Evolutionary conservation across 37 sponge, comb jelly and placozoan species (phyloP).

Genomic region (Chondrilla cf. caribensis): DNA sequence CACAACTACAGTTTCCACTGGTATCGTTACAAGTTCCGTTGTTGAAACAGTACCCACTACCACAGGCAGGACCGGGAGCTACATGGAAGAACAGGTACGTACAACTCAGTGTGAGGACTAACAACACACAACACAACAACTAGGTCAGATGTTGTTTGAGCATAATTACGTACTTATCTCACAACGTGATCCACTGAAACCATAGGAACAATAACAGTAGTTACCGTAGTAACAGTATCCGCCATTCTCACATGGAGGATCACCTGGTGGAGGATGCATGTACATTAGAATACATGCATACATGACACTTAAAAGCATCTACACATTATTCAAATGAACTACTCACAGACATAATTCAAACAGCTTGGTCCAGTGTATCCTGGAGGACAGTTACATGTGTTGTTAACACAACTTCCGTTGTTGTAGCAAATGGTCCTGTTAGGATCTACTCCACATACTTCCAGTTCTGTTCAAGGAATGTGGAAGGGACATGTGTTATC

Average conservation of each 20-base stretch:
- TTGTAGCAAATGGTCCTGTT: constrained; percentile 3
- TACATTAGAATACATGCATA: too few relatives aligned
- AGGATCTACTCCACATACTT: neutral
- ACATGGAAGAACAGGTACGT: neutral
- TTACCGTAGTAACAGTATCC: neutral
- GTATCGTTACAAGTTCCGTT: neutral
- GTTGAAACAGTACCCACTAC: constrained; percentile 1
- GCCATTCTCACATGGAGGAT: neutral
- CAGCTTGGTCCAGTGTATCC: neutral
- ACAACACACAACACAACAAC: too few relatives aligned
- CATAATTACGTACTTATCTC: neutral
- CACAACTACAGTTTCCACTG: neutral
- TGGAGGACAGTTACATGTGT: neutral
- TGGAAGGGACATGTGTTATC: too few relatives aligned
- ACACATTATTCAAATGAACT: too few relatives aligned
- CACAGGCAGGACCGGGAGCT: constrained; percentile 14
- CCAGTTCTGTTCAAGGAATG: neutral
- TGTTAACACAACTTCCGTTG: constrained; percentile 5
- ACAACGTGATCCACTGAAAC: neutral
- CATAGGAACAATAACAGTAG: neutral
- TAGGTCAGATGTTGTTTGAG: too few relatives aligned
- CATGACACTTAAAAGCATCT: too few relatives aligned
- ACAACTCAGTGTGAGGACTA: too few relatives aligned
- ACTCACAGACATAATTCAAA: too few relatives aligned
- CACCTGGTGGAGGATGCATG: neutral